Conservation (phyloP, 2,113 vertebrate species). For the Podarcis raffonei region DNA sequence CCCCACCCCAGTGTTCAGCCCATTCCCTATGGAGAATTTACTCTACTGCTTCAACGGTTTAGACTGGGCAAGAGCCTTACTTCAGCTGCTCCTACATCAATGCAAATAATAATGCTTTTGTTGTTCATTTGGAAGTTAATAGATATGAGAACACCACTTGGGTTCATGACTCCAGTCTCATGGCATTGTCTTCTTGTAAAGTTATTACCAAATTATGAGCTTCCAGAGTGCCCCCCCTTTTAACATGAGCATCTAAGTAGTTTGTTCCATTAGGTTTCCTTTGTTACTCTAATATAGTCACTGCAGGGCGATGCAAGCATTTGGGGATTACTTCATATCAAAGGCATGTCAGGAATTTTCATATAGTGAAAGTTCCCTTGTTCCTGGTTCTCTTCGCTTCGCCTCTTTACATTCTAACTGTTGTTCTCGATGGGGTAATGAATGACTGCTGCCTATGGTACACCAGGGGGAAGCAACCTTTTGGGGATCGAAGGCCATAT, state of each 20-base stretch:
- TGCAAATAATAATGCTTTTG: not conserved
- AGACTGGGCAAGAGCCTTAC: not conserved
- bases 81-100: not conserved
- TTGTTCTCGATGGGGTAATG: slow-evolving; percentile 18
- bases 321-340: slow-evolving; percentile 38
- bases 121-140: not conserved
- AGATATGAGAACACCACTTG: not conserved
- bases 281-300: slow-evolving; percentile 30
- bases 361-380: slow-evolving; percentile 42
- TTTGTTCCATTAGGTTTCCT: slow-evolving; percentile 14
- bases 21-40: not conserved
- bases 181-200: not conserved
- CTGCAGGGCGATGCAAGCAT: slow-evolving; percentile 32
- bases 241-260: slow-evolving; percentile 9
- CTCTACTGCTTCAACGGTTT: not conserved
- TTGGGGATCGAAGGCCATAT: not conserved
- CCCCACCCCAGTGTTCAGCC: not conserved
- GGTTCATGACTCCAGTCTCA: not conserved
- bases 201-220: slow-evolving; percentile 11
- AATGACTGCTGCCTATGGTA: slow-evolving; percentile 29
- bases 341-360: slow-evolving; percentile 52
- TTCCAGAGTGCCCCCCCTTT: not conserved
- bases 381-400: slow-evolving; percentile 38
- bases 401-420: slow-evolving; percentile 15
- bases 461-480: not conserved